Evolutionary conservation across 2,797 vertebrate genomes (phyloP), one percentile per base, ranked within the genome.

Genomic region (Rhabdomys pumilio): DNA sequence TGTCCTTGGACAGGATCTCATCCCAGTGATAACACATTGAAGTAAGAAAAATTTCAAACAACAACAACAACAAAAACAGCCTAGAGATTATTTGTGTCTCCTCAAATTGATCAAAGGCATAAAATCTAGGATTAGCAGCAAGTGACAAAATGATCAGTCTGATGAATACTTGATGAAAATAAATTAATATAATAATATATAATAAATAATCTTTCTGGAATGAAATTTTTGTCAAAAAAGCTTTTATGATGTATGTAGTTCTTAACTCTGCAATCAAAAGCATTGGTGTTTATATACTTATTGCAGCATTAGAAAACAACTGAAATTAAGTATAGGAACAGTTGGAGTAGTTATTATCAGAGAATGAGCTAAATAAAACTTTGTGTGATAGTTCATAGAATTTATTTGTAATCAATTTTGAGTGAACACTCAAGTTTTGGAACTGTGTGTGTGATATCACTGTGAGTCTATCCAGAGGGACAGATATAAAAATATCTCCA

Each of bases 361-460:
- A 93, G 44, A 86, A 95, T 80, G 50, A 29, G 84, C 85, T 92
- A 82, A 81, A 50, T 55, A 53, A 91, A 92, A 65, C 24, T n/a
- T 44, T n/a, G 3, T 61, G 15, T 44, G 93, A 44, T 14, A 38
- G 73, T 76, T 93, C 65, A 90, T 91, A 87, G 93, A 93, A 38
- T 93, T 88, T 57, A 72, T 63, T 77, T 91, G 47, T 20, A 61
- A 31, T 91, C 22, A 80, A 90, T 53, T 89, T 91, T 65, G 53
- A 57, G 15, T 77, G 38, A 80, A 76, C 63, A 79, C 38, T 77
- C 61, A 57, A 90, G 53, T 69, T 76, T 41, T 3, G 65, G 2
- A 69, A 72, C 24, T 83, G 34, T 3, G 29, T 59, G 17, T 24
- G 41, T 10, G 53, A 55, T 29, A 29, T 76, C 26, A 24, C 50